Base-by-base conservation (phyloP, 2,797 vertebrate genomes). In the Steatocranus sp. region DNA sequence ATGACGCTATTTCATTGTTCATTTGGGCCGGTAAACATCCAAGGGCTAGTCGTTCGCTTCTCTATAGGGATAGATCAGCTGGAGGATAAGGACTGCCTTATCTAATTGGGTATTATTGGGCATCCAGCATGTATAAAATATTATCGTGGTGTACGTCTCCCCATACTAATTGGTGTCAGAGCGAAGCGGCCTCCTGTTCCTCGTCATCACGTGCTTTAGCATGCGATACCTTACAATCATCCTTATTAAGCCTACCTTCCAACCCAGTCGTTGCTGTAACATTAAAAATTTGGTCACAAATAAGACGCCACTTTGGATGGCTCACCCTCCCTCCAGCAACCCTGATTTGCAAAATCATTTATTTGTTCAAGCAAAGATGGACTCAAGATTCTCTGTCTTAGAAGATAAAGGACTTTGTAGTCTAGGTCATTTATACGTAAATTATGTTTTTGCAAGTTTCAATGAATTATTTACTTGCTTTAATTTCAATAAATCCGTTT, bases 401-500 rank as follows among this genome's bases (percentile, higher is more conserved):
- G 8, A 54, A 27, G 12, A 54, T 54, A 54, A 54, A 27, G 1
- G 23, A 54, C 12, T 5, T 54, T 27, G 23, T 54, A 27, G 51
- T 54, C 51, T 54, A 54, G 23, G 51, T 54, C 3, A 54, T 54
- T 54, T 30, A 9, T 1, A 54, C 0, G 5, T 54, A 30, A 54
- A 17, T 54, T 0, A 17, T 54, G 25, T 30, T 54, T 54, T 54
- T 54, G 53, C 25, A 54, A 27, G 1, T 54, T 54, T 54, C 25
- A 54, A 54, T 54, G 5, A 27, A 54, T 9, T 27, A 27, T 9
- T 54, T 54, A 54, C 8, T 54, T 15, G 2, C 53, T 54, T 54
- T 54, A 27, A 54, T 54, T 27, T 27, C 8, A 54, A 17, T 27
- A 54, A 54, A 54, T 5, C 14, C 0, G 0, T 15, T 17, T 54